Conservation (phyloP, 2,113 vertebrate species). For the Caranx ignobilis region DNA sequence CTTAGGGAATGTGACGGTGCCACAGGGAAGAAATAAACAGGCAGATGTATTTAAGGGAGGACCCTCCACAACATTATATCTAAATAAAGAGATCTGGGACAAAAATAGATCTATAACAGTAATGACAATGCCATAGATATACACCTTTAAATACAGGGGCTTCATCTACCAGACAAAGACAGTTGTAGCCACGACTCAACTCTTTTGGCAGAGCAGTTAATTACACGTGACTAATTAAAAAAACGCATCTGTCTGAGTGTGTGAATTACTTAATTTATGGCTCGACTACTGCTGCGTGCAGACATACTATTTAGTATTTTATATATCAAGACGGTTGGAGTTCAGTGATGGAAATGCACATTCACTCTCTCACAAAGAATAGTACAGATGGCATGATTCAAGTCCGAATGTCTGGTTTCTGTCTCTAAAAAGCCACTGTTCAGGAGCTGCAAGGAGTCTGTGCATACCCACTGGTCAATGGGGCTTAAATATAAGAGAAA, state of each 20-base stretch:
- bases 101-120: constrained; percentile 7
- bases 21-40: constrained; percentile 65
- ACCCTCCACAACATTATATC: constrained; percentile 19
- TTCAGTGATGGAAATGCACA: constrained; percentile 7
- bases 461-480: neutral
- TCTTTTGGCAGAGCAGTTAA: constrained; percentile 30
- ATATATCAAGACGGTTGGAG: constrained; percentile 18
- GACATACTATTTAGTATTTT: neutral
- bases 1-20: constrained; percentile 78
- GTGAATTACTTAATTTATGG: constrained; percentile 54
- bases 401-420: neutral
- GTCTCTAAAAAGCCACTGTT: constrained; percentile 6
- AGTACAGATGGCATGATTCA: neutral
- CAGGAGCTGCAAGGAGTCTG: neutral
- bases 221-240: constrained; percentile 49
- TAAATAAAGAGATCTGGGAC: constrained; percentile 33
- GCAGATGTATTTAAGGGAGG: constrained; percentile 47
- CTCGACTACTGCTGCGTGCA: constrained; percentile 22
- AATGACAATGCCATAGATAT: constrained; percentile 1
- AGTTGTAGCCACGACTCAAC: neutral
- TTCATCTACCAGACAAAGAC: neutral
- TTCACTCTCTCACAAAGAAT: neutral
- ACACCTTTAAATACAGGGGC: neutral
- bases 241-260: constrained; percentile 29
- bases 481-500: neutral